Evolutionary conservation across 2,797 vertebrate genomes (phyloP), one percentile per base, ranked within the genome.

Genomic region (Paramormyrops hopkinsi): DNA sequence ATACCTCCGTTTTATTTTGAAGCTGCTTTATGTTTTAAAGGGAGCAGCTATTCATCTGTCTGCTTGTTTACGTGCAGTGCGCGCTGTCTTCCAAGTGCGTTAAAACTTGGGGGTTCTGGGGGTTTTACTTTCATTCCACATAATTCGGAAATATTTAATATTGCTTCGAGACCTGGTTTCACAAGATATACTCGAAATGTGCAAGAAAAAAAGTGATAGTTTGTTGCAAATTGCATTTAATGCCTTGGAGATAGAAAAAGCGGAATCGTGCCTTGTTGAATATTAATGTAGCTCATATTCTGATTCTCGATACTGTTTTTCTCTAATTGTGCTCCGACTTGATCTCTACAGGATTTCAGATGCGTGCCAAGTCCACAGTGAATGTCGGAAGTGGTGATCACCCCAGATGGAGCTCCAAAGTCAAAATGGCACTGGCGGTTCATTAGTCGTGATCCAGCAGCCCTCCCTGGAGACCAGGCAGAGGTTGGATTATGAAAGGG

Each of bases 371-470:
- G 96, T 97, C 97, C 94, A 95, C 93, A 90, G 95, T 97, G 97
- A 97, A 96, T 96, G 97, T 97, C 95, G 97, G 96, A 97, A 96
- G 95, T 95, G 95, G 94, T 96, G 96, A 97, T 96, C 96, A 92
- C 97, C 95, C 95, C 97, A 97, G 96, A 99, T 99, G 98, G 98
- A 99, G 97, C 96, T 97, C 95, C 97, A 96, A 96, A 96, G 96
- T 96, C 98, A 97, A 92, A 97, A 97, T 93, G 97, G 97, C 95
- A 96, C 96, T 87, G 96, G 96, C 92, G 96, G 97, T 94, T 97
- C 97, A 87, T 94, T 97, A 94, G 96, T 96, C 92, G 96, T 97
- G 96, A 96, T 97, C 95, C 97, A 97, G 95, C 97, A 97, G 94
- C 97, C 97, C 90, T 95, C 97, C 91, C 93, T 95, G 92, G 97